A percentile compares a stretch with the other conserved stretches of the same genome.
These are phyloP conservation scores for Rhinoderma darwinii DNA, from an alignment of 2,113 vertebrate species.

Conservation along the genomic window DNA sequence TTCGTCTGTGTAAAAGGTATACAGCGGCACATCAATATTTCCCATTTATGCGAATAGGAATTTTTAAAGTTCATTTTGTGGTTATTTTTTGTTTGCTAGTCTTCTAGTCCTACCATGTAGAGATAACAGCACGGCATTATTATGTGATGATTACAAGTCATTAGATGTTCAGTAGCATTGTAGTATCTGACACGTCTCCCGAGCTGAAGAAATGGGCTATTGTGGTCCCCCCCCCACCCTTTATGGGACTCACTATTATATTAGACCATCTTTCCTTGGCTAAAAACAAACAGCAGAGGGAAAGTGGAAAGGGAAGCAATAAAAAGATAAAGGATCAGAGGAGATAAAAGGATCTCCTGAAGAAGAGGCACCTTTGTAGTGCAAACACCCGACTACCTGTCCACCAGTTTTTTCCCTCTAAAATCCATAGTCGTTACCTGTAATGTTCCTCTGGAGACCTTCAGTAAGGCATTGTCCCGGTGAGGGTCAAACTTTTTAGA, in stretches of 20 bases:
- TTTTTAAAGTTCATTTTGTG: not conserved
- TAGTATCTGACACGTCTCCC: not conserved
- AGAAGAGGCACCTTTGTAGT: slow-evolving; percentile 29
- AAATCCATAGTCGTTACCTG: not conserved
- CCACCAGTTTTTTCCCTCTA: not conserved
- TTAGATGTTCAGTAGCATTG: not conserved
- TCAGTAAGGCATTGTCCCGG: not conserved
- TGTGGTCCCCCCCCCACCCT: not conserved
- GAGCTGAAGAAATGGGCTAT: not conserved
- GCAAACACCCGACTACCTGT: slow-evolving; percentile 22
- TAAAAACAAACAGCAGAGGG: slow-evolving; percentile 19
- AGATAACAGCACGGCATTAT: not conserved
- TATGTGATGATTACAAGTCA: not conserved
- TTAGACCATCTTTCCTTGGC: slow-evolving; percentile 21
- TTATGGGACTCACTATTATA: not conserved
- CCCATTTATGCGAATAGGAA: not conserved
- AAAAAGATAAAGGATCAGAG: not conserved
- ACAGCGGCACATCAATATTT: not conserved
- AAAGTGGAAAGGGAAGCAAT: slow-evolving; percentile 16
- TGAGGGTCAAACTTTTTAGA: not conserved
- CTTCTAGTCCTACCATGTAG: not conserved
- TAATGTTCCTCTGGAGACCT: not conserved
- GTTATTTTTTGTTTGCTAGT: not conserved
- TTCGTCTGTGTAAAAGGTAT: not conserved
- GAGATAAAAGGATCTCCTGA: slow-evolving; percentile 30